phyloP scores from a whole-genome alignment of 2,888 invertebrate species.

The Ypsolopha scabrella region DNA sequence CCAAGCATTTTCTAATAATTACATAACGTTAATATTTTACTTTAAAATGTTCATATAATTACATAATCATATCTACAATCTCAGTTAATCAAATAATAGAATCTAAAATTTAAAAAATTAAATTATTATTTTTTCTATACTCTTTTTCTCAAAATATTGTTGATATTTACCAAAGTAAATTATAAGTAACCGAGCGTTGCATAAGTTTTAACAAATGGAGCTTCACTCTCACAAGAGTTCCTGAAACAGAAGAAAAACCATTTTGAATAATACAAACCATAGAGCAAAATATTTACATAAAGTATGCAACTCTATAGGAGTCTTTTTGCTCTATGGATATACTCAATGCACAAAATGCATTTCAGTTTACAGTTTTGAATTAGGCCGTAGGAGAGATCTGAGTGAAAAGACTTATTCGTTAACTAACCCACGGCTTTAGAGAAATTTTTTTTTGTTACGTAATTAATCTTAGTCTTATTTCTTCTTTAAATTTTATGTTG shows the following conservation, averaged over 20 bases:
- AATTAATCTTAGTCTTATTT: no score
- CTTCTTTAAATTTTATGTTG: no score
- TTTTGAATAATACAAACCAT: conserved; percentile 1
- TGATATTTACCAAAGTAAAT: conserved; percentile 65
- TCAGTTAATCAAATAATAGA: conserved; percentile 50
- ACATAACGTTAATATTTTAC: conserved; percentile 57
- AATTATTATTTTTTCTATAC: conserved; percentile 36
- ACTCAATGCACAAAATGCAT: no score
- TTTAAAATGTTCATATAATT: conserved; percentile 67
- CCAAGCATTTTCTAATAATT: conserved; percentile 59
- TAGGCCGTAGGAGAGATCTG: no score
- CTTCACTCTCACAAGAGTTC: conserved; percentile 87
- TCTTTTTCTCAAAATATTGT: conserved; percentile 54
- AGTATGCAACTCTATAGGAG: not conserved
- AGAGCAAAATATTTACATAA: conserved; percentile 3
- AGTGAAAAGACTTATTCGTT: no score
- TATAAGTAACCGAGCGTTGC: conserved; percentile 94
- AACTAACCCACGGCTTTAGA: no score
- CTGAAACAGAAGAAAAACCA: conserved; percentile 69
- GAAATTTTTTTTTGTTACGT: no score
- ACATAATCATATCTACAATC: conserved; percentile 50
- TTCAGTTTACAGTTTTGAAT: no score
- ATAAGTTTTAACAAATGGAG: conserved; percentile 94
- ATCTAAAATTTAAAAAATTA: conserved; percentile 56
- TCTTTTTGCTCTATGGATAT: no score